phyloP scores from a whole-genome alignment of 2,113 vertebrate genomes.

The Carettochelys insculpta region DNA sequence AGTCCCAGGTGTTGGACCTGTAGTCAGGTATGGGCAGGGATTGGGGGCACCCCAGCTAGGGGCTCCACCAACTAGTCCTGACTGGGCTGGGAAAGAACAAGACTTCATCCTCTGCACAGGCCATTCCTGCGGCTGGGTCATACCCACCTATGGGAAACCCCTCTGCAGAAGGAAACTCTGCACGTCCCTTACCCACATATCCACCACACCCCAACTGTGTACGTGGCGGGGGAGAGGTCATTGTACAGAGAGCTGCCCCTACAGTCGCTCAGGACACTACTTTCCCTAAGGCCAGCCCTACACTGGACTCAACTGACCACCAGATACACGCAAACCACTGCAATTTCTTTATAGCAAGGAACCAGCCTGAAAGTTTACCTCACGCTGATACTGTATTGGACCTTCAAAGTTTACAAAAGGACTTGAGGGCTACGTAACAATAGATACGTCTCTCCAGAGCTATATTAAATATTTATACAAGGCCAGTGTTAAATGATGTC shows the following conservation, averaged over 20 bases:
- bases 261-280: neutral
- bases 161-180: too few relatives aligned
- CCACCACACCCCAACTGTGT: neutral
- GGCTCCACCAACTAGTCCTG: neutral
- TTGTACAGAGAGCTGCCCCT: neutral
- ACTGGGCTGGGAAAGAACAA: neutral
- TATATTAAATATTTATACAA: neutral
- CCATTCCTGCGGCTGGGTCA: neutral
- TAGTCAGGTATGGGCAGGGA: neutral
- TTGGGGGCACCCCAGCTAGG: neutral
- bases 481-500: neutral
- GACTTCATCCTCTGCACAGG: neutral
- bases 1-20: too few relatives aligned
- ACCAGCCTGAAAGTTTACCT: neutral
- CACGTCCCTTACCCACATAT: too few relatives aligned
- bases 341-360: neutral
- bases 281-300: neutral
- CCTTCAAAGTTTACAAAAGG: neutral
- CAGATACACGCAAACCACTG: neutral
- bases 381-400: neutral
- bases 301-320: neutral
- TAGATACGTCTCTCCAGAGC: neutral
- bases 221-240: neutral
- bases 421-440: neutral
- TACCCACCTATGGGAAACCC: neutral